Evolutionary conservation across 1,140 invertebrate genomes (phyloP), one percentile per base, ranked within the genome.

Genomic region (Brachionus rubens): DNA sequence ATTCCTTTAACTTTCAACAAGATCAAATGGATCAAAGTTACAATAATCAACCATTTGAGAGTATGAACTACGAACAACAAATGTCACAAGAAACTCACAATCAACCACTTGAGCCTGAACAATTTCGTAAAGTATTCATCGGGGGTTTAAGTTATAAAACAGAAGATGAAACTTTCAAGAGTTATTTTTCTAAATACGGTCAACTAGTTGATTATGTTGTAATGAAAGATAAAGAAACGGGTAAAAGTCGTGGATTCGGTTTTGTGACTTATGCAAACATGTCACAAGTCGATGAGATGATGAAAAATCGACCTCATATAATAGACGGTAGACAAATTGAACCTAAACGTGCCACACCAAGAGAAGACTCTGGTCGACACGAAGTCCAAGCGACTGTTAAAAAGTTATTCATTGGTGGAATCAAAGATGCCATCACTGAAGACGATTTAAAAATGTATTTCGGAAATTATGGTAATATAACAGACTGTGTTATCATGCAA

Each of bases 211-310:
- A 75, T 36, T 75, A 47, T 75, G 47, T 75, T 48, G 46, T 75
- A n/a, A 75, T 75, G 68, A 36, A 50, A 14, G 68, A 75, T 40
- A 36, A 41, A 43, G 33, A 75, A 19, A 52, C 67, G 9, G 46
- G 46, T 28, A 40, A 41, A 12, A 43, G 33, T 28, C 47, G 50
- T n/a, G 68, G 95, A 1, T 98, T 98, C 87, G 94, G 95, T 14
- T 98, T 98, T 83, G 94, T 98, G 43, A 98, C 94, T 6, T 98
- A 94, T 83, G 91, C 91, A n/a, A 86, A 90, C 80, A 89, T 91
- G 36, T 88, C 91, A 76, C 94, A 94, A 91, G 92, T 98, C 33
- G 94, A 98, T 87, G 91, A 91, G 83, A 94, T 94, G 1, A 95
- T 98, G 86, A 89, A 88, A 80, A 90, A 91, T 68, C 88, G 95